Base-by-base conservation (phyloP, 1,140 invertebrate genomes). In the Leptinotarsa defecta region DNA sequence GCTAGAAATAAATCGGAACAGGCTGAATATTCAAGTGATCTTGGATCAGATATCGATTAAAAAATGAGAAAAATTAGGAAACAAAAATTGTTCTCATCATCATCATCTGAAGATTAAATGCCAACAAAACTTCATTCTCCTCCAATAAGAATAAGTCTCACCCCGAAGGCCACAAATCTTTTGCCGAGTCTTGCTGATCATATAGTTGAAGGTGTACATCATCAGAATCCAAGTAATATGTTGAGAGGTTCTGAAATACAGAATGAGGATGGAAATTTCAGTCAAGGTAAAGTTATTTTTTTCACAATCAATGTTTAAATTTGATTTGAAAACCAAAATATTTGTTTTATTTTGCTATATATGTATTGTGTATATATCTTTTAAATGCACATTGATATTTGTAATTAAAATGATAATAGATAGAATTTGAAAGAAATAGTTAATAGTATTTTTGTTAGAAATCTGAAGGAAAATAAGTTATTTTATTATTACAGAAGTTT, bases 261-360 rank as follows among this genome's bases (percentile, higher is more conserved):
- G 57, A 62, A 62, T 62, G 57, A 20, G 57, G 20, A 62, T 20
- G 17, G 57, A 62, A 17, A 62, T 62, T 62, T 62, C 20, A 62
- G 17, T 20, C 17, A 62, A 62, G 57, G 13, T 62, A 62, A 13
- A 17, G 57, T 62, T 20, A 62, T 20, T 62, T 13, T 62, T 62
- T 17, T 62, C 57, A 62, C 17, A 20, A 13, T 4, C 15, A 19
- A n/a, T 62, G 17, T 62, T 62, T 62, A 17, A n/a, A 62, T 17
- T 20, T 62, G 57, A n/a, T 62, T 62, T 20, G 57, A 62, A 62
- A 62, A 62, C 19, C 57, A 62, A n/a, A n/a, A 62, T 62, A 62
- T 62, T 17, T 62, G 6, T 62, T 17, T 62, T 20, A 62, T 61
- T 61, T 20, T 27, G 27, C 27, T 27, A 27, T 27, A 27, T 27